These are phyloP conservation scores for Drosophila stalkeri DNA, from an alignment of 2,888 invertebrate species.

Conservation along the genomic window DNA sequence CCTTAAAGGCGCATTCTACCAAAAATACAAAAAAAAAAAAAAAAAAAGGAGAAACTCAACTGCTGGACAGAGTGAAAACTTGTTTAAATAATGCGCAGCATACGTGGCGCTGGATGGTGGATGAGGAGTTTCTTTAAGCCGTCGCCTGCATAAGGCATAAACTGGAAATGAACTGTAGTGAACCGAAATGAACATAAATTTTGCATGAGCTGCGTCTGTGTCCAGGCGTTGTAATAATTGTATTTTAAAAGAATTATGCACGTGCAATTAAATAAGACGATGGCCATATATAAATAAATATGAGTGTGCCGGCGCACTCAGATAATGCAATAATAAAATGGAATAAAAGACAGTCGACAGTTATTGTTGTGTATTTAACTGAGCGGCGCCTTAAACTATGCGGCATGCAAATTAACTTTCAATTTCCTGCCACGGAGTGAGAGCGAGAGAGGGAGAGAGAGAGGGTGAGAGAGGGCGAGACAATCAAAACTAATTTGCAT, in stretches of 20 bases:
- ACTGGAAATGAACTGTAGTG: slow-evolving; percentile 42
- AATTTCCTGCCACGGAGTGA: slow-evolving; percentile 59
- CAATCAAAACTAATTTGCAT: slow-evolving; percentile 81
- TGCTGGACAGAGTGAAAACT: slow-evolving; percentile 48
- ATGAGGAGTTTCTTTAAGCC: slow-evolving; percentile 69
- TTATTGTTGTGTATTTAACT: slow-evolving; percentile 78
- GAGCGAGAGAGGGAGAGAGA: not conserved
- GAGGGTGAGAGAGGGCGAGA: slow-evolving; percentile 32
- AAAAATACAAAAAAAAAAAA: slow-evolving; percentile 11
- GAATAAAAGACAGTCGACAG: slow-evolving; percentile 52
- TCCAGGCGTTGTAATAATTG: slow-evolving; percentile 71
- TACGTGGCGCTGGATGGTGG: slow-evolving; percentile 11
- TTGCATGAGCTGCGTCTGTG: slow-evolving; percentile 46
- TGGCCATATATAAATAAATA: slow-evolving; percentile 48
- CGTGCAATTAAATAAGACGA: slow-evolving; percentile 78
- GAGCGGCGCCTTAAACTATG: slow-evolving; percentile 67
- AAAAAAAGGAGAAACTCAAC: no score
- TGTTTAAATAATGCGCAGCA: slow-evolving; percentile 66
- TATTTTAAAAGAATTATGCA: slow-evolving; percentile 80
- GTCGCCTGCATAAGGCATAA: slow-evolving; percentile 70
- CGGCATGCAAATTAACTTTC: slow-evolving; percentile 81
- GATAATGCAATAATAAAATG: slow-evolving; percentile 76
- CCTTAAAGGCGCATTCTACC: slow-evolving; percentile 61
- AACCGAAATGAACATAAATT: slow-evolving; percentile 63
- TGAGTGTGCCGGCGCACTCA: slow-evolving; percentile 47